Base-by-base conservation (phyloP, 2,113 vertebrate species). In the Eonycteris spelaea region DNA sequence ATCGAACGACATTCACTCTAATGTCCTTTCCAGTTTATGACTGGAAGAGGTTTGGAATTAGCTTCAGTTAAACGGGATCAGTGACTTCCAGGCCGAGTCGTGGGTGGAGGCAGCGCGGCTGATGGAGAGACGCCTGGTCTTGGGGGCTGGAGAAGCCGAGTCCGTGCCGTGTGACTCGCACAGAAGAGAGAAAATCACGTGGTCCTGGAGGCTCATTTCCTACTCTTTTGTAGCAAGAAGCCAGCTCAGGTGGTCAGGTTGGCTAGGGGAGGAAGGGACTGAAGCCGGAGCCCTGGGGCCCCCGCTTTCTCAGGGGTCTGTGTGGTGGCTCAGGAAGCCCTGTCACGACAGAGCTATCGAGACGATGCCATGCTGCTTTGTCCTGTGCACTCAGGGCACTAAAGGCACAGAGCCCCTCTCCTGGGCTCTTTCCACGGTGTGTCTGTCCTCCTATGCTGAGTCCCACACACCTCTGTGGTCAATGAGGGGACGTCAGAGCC, bases 51-150 rank as follows among this genome's bases (percentile, higher is more conserved):
- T 59, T 48, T 65, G 70, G 59, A 86, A 78, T 83, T 80, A 43
- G 86, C 94, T 85, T 94, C 65, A 87, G 8, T 75, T 80, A 90
- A 86, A 68, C 19, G 61, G 74, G 19, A 11, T 77, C 68, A 55
- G 45, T 83, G 80, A 86, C 68, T 77, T 80, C 68, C 40, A 28
- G 91, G 53, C 67, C 48, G 57, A 38, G 43, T 75, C 38, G 65
- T 85, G 43, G 82, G 84, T 53, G 24, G 73, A 77, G 14, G 40
- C 55, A 82, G 45, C 45, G 8, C 5, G 5, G 26, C 40, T 9
- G 3, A 77, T 51, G 18, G 40, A 78, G 74, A 43, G n/a, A 40
- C 24, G 40, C 28, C 43, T 59, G 73, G n/a, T 33, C 55, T 61
- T 12, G 40, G 82, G 59, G 45, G 75, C 33, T 30, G 22, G 77